Conservation (phyloP, 2,113 vertebrate genomes). For the Oplegnathus fasciatus region DNA sequence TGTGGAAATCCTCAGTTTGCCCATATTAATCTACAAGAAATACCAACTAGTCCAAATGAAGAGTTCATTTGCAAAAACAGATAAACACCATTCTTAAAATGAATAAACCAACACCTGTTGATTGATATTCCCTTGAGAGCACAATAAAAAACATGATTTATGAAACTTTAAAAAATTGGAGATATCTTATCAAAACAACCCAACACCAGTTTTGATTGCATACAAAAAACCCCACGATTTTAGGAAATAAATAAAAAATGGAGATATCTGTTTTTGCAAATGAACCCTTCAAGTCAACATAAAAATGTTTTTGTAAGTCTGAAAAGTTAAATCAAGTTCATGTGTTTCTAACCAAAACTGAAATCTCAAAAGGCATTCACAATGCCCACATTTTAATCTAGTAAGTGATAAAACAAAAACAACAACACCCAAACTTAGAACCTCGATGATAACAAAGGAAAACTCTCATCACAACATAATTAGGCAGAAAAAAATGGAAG, state of each 20-base stretch:
- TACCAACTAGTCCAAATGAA: neutral
- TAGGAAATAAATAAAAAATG: no score
- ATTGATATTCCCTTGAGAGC: no score
- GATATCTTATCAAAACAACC: no score
- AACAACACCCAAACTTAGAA: conserved; percentile 13
- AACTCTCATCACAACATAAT: conserved; percentile 46
- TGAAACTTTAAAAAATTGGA: no score
- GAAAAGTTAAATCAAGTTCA: neutral
- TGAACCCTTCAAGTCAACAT: neutral
- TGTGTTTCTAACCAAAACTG: conserved; percentile 5
- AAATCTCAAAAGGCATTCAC: neutral
- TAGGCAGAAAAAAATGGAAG: conserved; percentile 14
- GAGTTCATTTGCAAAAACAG: no score
- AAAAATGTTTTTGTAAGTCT: neutral
- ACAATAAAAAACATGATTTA: no score
- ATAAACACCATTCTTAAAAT: no score
- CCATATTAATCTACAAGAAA: conserved; percentile 2
- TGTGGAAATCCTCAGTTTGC: conserved; percentile 6
- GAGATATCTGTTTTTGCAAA: no score
- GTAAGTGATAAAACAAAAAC: conserved; percentile 16
- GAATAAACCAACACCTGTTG: no score
- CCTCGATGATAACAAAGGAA: conserved; percentile 21
- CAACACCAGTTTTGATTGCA: no score
- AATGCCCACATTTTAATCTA: conserved; percentile 6
- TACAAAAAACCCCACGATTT: no score